phyloP scores from a whole-genome alignment of 1,140 invertebrate species.

The Pseudomyrmex dendroicus region DNA sequence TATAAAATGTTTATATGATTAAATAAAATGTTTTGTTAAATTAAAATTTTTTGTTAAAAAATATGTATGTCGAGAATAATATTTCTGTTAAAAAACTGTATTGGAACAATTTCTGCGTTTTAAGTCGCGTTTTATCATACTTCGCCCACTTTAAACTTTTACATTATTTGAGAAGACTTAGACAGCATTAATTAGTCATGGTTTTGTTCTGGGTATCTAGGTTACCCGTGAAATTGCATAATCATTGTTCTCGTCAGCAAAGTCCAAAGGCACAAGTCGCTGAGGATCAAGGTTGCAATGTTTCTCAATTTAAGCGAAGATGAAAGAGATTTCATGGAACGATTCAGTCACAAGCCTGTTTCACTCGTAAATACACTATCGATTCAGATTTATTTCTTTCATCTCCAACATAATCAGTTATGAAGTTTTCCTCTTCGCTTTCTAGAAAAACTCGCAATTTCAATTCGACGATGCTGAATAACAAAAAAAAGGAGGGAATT shows the following conservation, averaged over 20 bases:
- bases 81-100: neutral
- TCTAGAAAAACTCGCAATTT: constrained; percentile 9
- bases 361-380: neutral
- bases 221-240: constrained; percentile 22
- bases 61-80: neutral
- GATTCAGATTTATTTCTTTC: constrained; percentile 38
- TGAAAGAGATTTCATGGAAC: neutral
- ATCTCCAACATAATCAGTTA: constrained; percentile 16
- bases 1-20: no score
- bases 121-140: no score
- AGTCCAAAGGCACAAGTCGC: constrained; percentile 6
- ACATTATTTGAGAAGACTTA: no score
- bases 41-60: neutral
- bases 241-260: constrained; percentile 37
- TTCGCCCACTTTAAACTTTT: no score
- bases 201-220: constrained; percentile 1
- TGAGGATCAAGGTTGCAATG: constrained; percentile 23
- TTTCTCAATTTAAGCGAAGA: neutral
- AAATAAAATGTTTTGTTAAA: neutral
- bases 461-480: constrained; percentile 15
- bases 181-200: constrained; percentile 26
- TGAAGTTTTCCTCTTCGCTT: constrained; percentile 6
- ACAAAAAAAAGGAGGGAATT: neutral
- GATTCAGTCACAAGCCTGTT: constrained; percentile 8
- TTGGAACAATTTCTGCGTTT: no score